Base-by-base conservation (phyloP, 2,888 invertebrate genomes). In the Plemyria rubiginata region DNA sequence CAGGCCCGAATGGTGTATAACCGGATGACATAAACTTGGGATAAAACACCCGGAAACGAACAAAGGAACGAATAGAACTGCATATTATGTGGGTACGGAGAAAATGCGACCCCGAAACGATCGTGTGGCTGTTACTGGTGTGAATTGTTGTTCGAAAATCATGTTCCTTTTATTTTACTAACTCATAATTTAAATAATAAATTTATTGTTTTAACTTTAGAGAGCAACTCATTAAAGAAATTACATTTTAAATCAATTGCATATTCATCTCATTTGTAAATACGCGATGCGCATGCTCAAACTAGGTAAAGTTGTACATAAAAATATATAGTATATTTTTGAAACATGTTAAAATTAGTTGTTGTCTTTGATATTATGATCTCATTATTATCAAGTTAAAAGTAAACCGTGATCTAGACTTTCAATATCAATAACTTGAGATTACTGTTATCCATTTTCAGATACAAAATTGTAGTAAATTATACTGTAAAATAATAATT, bases 281-380 rank as follows among this genome's bases (percentile, higher is more conserved):
- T 68, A 65, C 8, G n/a, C 41, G 45, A 51, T 57, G 3, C 22
- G 3, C 57, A 66, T 46, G 68, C 63, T 68, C 65, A 70, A 71
- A 64, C 40, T 64, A 66, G 60, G 52, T 54, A 66, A 46, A 52
- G 36, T 41, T 65, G 60, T 52, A n/a, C n/a, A n/a, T n/a, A n/a
- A n/a, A 58, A 49, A 60, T 51, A 54, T 46, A 50, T 62, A 62
- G 43, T 66, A 41, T 60, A 45, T 51, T 62, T 41, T 69, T 60
- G 46, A 50, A 56, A 57, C 16, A 38, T 58, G 50, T 46, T 9
- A 54, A 55, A 36, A 48, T 2, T 22, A 52, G 32, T 50, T 54
- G 15, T 57, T 48, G 16, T 54, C 43, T 40, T 36, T 32, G 46
- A 49, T 13, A 51, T 16, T 9, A 59, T 64, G 68, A 69, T 69